phyloP scores from a whole-genome alignment of 2,888 invertebrate genomes.

The Caenorhabditis panamensis region DNA sequence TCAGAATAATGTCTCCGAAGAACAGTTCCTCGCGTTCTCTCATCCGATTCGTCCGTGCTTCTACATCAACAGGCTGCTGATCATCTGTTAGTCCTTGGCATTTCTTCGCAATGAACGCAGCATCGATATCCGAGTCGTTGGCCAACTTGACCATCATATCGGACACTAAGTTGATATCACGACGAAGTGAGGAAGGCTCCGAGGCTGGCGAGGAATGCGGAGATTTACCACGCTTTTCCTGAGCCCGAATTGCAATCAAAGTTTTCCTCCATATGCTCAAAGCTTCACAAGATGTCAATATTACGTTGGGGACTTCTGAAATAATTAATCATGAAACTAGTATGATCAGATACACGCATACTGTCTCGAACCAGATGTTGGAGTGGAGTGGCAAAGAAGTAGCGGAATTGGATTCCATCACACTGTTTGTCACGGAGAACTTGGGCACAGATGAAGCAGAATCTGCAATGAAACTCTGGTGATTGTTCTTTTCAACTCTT shows the following conservation, averaged over 20 bases:
- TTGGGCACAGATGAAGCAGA: slow-evolving; percentile 63
- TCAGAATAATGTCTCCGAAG: slow-evolving; percentile 38
- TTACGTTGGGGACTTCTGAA: slow-evolving; percentile 93
- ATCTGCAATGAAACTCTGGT: slow-evolving; percentile 58
- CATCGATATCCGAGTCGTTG: slow-evolving; percentile 50
- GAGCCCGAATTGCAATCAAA: too few species aligned
- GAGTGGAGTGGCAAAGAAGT: slow-evolving; percentile 59
- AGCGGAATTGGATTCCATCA: slow-evolving; percentile 62
- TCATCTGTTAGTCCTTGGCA: slow-evolving; percentile 41
- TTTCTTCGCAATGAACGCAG: slow-evolving; percentile 37
- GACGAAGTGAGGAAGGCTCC: slow-evolving; percentile 14
- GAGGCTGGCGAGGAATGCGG: slow-evolving; percentile 23
- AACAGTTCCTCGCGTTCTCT: slow-evolving; percentile 42
- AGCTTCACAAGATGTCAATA: slow-evolving; percentile 88
- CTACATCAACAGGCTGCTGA: slow-evolving; percentile 42
- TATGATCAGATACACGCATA: too few species aligned
- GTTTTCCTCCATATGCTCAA: too few species aligned
- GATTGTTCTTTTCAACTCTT: neutral
- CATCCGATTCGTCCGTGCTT: slow-evolving; percentile 33
- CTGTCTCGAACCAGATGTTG: slow-evolving; percentile 47
- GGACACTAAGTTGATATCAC: slow-evolving; percentile 42
- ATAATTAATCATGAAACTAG: slow-evolving; percentile 94
- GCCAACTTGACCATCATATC: slow-evolving; percentile 38
- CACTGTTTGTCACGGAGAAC: slow-evolving; percentile 53
- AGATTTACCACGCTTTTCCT: slow-evolving; percentile 7